Conservation (phyloP, 2,113 vertebrate species). For the Gulo gulo region DNA sequence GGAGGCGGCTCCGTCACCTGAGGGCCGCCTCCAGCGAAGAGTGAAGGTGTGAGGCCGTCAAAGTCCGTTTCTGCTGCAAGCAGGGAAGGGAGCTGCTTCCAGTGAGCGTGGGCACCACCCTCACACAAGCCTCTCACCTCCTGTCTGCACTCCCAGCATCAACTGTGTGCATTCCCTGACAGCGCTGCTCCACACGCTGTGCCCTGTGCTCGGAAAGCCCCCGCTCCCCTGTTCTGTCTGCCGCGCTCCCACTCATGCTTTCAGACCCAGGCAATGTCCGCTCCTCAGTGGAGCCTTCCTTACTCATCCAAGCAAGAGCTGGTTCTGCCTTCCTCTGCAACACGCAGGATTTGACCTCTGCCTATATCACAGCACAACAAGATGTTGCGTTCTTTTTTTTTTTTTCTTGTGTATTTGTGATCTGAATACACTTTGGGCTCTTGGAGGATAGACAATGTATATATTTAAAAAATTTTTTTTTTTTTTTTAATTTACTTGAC, state of each 20-base stretch:
- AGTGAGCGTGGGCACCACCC: fast-evolving
- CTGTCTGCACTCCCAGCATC: background rate
- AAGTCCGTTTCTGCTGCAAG: background rate
- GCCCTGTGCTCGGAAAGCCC: background rate
- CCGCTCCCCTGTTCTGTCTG: background rate
- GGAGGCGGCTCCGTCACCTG: fast-evolving
- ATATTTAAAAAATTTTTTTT: background rate
- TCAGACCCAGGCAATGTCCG: background rate
- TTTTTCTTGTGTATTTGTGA: background rate
- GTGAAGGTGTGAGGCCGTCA: background rate
- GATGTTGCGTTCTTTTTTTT: background rate
- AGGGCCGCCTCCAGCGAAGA: background rate
- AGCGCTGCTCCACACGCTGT: background rate
- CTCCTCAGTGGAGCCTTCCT: background rate
- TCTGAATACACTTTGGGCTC: background rate
- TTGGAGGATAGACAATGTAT: background rate
- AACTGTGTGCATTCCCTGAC: fast-evolving
- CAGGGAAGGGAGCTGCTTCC: background rate
- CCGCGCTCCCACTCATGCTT: background rate
- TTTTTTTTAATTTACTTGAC: too few species aligned
- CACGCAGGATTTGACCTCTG: background rate
- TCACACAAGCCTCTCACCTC: fast-evolving
- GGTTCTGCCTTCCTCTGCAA: background rate
- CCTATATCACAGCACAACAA: background rate
- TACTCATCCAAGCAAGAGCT: background rate